These are phyloP conservation scores for Pseudochirops corinnae DNA, from an alignment of 2,797 vertebrate species.

Conservation along the genomic window DNA sequence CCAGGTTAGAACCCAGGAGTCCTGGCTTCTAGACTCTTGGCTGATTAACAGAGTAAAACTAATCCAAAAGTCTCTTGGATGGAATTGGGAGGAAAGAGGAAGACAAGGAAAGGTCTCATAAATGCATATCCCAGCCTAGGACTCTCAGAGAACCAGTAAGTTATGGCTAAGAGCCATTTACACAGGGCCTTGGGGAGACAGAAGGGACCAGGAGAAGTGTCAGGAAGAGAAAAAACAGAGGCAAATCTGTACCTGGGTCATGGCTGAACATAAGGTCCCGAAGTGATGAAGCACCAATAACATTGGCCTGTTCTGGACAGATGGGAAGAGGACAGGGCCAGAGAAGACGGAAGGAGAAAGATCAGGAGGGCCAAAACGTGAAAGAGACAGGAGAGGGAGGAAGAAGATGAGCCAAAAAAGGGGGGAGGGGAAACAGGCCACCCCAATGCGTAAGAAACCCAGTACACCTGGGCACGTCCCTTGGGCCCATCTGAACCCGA, in stretches of 20 bases:
- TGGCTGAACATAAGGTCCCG: slow-evolving; percentile 72
- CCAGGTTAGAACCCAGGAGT: slow-evolving; percentile 37
- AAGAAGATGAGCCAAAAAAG: neutral
- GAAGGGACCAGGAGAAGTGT: slow-evolving; percentile 44
- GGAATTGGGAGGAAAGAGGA: neutral
- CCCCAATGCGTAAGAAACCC: slow-evolving; percentile 32
- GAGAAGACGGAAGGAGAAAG: slow-evolving; percentile 24
- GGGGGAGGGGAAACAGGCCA: slow-evolving; percentile 34
- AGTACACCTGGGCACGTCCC: slow-evolving; percentile 40
- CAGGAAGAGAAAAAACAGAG: slow-evolving; percentile 58
- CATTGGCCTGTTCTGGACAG: slow-evolving; percentile 65
- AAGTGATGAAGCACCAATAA: slow-evolving; percentile 82
- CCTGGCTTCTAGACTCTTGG: neutral
- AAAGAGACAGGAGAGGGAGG: slow-evolving; percentile 31
- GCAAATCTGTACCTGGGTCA: slow-evolving; percentile 71
- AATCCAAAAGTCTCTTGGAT: neutral
- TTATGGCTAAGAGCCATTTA: slow-evolving; percentile 46
- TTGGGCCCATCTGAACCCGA: slow-evolving; percentile 29
- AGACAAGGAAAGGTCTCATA: slow-evolving; percentile 29
- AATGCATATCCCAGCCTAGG: slow-evolving; percentile 47
- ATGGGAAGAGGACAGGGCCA: slow-evolving; percentile 10
- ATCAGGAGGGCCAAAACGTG: neutral
- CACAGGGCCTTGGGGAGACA: slow-evolving; percentile 44
- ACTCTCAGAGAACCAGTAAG: slow-evolving; percentile 35
- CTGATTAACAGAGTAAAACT: neutral